Percentiles rank a stretch among this genome's conserved stretches.
Conservation (phyloP, 1,140 invertebrate genomes). For the Reticulitermes speratus region DNA sequence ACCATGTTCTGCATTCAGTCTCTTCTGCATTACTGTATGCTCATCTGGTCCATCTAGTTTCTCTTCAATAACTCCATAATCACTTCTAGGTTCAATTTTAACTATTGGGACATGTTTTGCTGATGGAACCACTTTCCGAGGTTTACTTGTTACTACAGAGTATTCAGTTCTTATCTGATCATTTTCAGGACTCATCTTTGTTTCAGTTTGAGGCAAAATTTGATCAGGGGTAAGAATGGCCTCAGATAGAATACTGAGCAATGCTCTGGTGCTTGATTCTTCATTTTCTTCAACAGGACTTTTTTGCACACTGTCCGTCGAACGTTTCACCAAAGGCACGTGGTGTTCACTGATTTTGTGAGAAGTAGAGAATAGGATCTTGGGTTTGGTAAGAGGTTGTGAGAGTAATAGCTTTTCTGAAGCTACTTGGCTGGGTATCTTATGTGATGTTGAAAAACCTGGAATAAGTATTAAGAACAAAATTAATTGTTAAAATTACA, state of each 20-base stretch:
- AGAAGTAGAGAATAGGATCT: constrained; percentile 23
- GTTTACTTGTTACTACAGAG: constrained; percentile 34
- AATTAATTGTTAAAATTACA: too few species aligned
- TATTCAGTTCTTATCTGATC: constrained; percentile 33
- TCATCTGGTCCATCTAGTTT: constrained; percentile 22
- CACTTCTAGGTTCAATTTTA: constrained; percentile 25
- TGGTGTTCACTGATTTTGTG: neutral
- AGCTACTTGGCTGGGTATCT: neutral
- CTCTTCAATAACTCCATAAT: constrained; percentile 25
- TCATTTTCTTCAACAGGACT: neutral
- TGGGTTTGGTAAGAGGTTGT: neutral
- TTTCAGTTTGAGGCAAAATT: neutral
- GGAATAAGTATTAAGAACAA: neutral
- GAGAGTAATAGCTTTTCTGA: neutral
- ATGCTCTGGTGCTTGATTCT: neutral
- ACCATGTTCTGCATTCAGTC: neutral
- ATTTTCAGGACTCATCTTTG: neutral
- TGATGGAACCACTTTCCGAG: constrained; percentile 16
- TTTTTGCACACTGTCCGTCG: neutral
- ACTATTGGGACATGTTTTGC: neutral
- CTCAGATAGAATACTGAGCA: neutral
- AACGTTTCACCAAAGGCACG: neutral
- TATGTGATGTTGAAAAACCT: neutral
- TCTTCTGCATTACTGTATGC: constrained; percentile 29
- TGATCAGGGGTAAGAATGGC: neutral